Evolutionary conservation across 2,797 vertebrate genomes (phyloP).

Genomic region (Myotis vivesi): DNA sequence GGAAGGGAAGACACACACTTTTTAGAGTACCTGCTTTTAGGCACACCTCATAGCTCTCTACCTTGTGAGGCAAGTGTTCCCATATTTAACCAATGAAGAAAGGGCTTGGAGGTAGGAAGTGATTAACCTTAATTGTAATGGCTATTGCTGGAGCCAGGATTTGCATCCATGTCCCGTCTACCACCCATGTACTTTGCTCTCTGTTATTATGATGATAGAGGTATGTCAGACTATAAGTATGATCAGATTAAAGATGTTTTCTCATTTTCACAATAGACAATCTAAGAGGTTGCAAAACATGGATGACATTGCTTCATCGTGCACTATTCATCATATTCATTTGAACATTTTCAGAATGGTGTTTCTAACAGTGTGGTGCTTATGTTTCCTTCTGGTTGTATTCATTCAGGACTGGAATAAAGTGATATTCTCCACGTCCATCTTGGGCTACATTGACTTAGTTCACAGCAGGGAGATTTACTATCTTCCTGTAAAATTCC

Average conservation of each 20-base stretch:
- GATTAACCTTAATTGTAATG: not conserved
- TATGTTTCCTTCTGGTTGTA: not conserved
- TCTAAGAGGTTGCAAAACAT: not conserved
- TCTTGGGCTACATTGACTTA: not conserved
- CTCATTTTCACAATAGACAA: not conserved
- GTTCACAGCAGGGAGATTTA: not conserved
- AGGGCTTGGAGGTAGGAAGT: not conserved
- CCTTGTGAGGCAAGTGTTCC: not conserved
- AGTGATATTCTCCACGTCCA: not conserved
- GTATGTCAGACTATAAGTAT: not conserved
- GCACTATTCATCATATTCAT: not conserved
- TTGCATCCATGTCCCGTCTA: not conserved
- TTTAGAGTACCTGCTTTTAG: not conserved
- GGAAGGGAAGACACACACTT: not conserved
- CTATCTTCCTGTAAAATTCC: not conserved
- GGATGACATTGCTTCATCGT: not conserved
- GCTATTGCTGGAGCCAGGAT: not conserved
- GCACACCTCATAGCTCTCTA: not conserved
- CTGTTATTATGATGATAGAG: not conserved
- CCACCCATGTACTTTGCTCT: not conserved
- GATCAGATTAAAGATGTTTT: not conserved
- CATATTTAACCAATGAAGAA: no score
- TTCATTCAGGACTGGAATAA: not conserved
- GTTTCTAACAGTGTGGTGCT: not conserved
- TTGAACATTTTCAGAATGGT: not conserved